Evolutionary conservation across 2,888 invertebrate genomes (phyloP), one percentile per base, ranked within the genome.

Genomic region (Caenorhabditis drosophilae): DNA sequence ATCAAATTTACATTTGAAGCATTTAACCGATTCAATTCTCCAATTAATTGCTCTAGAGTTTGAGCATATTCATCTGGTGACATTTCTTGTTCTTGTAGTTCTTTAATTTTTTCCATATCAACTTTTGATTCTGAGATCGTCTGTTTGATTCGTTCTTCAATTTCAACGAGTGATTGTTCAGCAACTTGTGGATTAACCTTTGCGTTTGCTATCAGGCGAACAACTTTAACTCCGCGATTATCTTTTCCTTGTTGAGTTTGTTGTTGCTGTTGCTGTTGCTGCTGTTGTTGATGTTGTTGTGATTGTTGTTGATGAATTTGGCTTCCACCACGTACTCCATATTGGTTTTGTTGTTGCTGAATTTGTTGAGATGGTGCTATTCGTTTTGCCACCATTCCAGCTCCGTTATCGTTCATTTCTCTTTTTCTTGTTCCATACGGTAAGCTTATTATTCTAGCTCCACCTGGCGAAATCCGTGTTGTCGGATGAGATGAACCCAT

Each of bases 391-490:
- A 47, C 47, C 35, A 34, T 45, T n/a, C 27, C 27, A 27, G 23
- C 9, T 16, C 26, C 27, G 7, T 20, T 49, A 22, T 6, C 23
- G n/a, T n/a, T n/a, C 36, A 35, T 42, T 11, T 66, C 64, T 26
- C 64, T 7, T 36, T 66, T 66, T 26, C 64, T 41, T 25, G 45
- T 46, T 20, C 47, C 51, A 20, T 23, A 25, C 7, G 41, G 50
- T n/a, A 67, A 46, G 34, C 57, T 57, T 12, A 67, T 60, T 16
- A 67, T 57, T 31, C 67, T n/a, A 1, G 67, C 67, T 11, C 67
- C 67, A 15, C 58, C 55, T 6, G 67, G 67, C 15, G 67, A 60
- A 16, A 67, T 61, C 2, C 67, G 25, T 3, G 58, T 58, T 12
- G 41, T 51, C 22, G 64, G 47, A n/a, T n/a, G n/a, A n/a, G n/a